Evolutionary conservation across 1,140 invertebrate genomes (phyloP), one percentile per base, ranked within the genome.

Genomic region (Piezodorus guildinii): DNA sequence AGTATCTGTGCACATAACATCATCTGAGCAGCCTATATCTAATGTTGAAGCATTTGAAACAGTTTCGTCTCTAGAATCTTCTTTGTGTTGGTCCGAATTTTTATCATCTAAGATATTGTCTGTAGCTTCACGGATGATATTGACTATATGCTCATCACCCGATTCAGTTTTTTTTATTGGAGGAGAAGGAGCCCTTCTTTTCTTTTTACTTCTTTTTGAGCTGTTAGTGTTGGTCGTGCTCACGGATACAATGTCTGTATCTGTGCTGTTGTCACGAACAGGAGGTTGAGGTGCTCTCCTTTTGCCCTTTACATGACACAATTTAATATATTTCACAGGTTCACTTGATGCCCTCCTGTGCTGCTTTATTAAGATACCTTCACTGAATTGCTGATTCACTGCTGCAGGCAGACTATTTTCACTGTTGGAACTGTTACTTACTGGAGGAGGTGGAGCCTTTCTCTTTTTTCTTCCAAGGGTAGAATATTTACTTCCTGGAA

Each of bases 231-330:
- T 63, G 19, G 9, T 56, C 58, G 21, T 56, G 44, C 63, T 52
- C 54, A 46, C 9, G 62, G 27, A 34, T 39, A 23, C 17, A 15
- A 30, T n/a, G 14, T 65, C 49, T 21, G 30, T 16, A n/a, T 23
- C 23, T 14, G 14, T 52, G 21, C 30, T 56, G 5, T 14, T 51
- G 27, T 8, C 5, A 12, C 63, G 54, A 39, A 9, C 62, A 2
- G 86, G 87, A 14, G 87, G 86, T 67, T 79, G 79, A 0, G 86
- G 86, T 2, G 86, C 86, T 70, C 79, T 80, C 44, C 86, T 74
- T 70, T 89, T 89, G 15, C 85, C 85, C 67, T 85, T 85, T 0
- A 88, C 85, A 72, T 88, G 84, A 4, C 71, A 75, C 71, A 70
- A 74, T 72, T 68, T 73, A 58, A 69, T 77, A 69, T 71, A 75